Conservation (phyloP, 2,797 vertebrate species). For the Champsocephalus gunnari region DNA sequence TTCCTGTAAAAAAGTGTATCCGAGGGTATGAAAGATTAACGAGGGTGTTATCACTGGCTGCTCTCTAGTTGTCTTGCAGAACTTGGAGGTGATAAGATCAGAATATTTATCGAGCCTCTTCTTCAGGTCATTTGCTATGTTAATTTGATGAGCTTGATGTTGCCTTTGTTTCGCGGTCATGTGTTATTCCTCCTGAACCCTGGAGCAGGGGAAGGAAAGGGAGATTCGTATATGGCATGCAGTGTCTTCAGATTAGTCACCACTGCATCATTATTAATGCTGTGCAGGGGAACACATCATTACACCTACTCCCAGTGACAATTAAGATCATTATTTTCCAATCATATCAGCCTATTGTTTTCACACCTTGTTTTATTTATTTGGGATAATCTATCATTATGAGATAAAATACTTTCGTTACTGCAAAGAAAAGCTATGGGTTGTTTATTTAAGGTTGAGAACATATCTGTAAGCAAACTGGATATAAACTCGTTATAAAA, state of each 20-base stretch:
- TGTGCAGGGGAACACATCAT: constrained; percentile 91
- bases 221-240: constrained; percentile 95
- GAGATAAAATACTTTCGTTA: constrained; percentile 85
- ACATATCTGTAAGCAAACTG: constrained; percentile 51
- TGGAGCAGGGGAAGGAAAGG: constrained; percentile 85
- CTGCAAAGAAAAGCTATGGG: constrained; percentile 71
- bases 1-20: constrained; percentile 93
- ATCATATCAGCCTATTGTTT: constrained; percentile 81
- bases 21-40: constrained; percentile 90
- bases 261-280: constrained; percentile 95
- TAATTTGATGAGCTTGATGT: constrained; percentile 97
- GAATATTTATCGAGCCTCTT: constrained; percentile 93
- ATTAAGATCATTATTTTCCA: constrained; percentile 90
- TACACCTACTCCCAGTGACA: constrained; percentile 92
- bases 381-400: constrained; percentile 86
- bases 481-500: constrained; percentile 26
- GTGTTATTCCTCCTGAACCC: constrained; percentile 92
- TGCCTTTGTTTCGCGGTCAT: constrained; percentile 92
- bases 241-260: constrained; percentile 94
- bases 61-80: constrained; percentile 83
- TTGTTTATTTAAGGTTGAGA: constrained; percentile 54
- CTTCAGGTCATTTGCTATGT: constrained; percentile 97
- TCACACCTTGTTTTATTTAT: constrained; percentile 87
- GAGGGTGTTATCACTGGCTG: constrained; percentile 93
- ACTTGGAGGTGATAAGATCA: constrained; percentile 90